Base-by-base conservation (phyloP, 2,888 invertebrate species). In the Nemotelus nigrinus region DNA sequence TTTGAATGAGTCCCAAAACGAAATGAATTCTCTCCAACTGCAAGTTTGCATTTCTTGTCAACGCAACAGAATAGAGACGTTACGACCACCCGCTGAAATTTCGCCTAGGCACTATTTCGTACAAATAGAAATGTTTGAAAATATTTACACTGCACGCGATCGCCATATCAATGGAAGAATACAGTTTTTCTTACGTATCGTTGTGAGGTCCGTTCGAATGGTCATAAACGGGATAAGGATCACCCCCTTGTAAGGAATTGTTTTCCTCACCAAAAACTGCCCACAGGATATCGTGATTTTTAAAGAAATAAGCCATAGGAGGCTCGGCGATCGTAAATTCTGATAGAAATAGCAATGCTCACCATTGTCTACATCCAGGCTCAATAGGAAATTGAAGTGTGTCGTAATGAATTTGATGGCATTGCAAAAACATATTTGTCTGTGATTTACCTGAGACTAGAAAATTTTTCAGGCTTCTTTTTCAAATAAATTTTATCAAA, bases 41-140 rank as follows among this genome's bases (percentile, higher is more conserved):
- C 25, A 25, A 25, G 25, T 53, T 6, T 44, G 45, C 7, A 44
- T 57, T 53, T 8, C 41, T 41, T 58, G 25, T 47, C 10, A 10
- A 7, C 25, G 63, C 44, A 45, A 10, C n/a, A 60, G 41, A 72
- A 74, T 63, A 74, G 74, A 74, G 63, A 60, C 47, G 50, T 60
- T 48, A 60, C 8, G 53, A 65, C 76, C 76, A 63, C 65, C 76
- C 55, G 65, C 76, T 55, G 76, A 43, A 76, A 43, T 55, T 4
- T 45, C n/a, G 41, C 55, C 8, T 47, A 64, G 76, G 64, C 25
- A 53, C 45, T 76, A 65, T 77, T 58, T 43, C 41, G 44, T n/a
- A 44, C 45, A 76, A 79, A 79, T 77, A 75, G 79, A 77, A 53
- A 77, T 65, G 64, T 79, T 44, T 63, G 53, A 77, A 79, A 79